Percentiles rank a stretch among this genome's conserved stretches.
phyloP scores from a whole-genome alignment of 2,888 invertebrate species.

The Hoplodrina ambigua region DNA sequence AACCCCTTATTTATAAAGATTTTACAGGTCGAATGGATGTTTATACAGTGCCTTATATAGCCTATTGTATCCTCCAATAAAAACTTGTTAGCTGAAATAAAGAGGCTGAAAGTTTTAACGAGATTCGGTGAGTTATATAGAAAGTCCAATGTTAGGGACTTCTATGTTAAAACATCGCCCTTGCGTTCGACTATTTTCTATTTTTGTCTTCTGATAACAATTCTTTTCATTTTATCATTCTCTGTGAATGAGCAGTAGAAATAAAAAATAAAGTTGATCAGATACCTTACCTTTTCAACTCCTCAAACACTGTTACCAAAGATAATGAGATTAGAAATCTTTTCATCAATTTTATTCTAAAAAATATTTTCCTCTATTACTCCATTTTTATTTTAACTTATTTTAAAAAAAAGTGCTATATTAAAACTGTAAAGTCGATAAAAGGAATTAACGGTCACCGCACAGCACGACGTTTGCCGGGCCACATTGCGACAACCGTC shows the following conservation, averaged over 20 bases:
- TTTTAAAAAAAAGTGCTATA: slow-evolving; percentile 11
- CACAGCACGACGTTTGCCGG: slow-evolving; percentile 25
- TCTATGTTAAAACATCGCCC: slow-evolving; percentile 10
- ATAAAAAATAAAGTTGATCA: too few relatives aligned
- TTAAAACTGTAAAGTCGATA: slow-evolving; percentile 26
- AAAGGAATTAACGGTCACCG: slow-evolving; percentile 37
- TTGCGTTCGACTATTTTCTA: slow-evolving; percentile 13
- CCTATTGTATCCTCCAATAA: slow-evolving; percentile 52
- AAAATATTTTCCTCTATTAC: not conserved
- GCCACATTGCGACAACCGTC: slow-evolving; percentile 50
- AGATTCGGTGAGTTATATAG: slow-evolving; percentile 50
- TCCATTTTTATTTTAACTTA: not conserved
- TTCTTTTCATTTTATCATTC: not conserved
- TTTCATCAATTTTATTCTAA: not conserved
- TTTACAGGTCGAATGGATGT: slow-evolving; percentile 26
- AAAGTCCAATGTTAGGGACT: slow-evolving; percentile 43
- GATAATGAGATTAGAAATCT: not conserved
- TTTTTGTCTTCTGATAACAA: slow-evolving; percentile 7
- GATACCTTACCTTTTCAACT: not conserved
- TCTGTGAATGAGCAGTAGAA: not conserved
- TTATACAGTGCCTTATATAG: slow-evolving; percentile 26
- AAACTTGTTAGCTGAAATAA: slow-evolving; percentile 56
- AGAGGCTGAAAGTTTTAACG: slow-evolving; percentile 62
- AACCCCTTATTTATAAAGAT: not conserved
- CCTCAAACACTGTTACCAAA: not conserved